Evolutionary conservation across 2,797 vertebrate species (phyloP), one percentile per base, ranked within the genome.

Genomic region (Anabas testudineus): DNA sequence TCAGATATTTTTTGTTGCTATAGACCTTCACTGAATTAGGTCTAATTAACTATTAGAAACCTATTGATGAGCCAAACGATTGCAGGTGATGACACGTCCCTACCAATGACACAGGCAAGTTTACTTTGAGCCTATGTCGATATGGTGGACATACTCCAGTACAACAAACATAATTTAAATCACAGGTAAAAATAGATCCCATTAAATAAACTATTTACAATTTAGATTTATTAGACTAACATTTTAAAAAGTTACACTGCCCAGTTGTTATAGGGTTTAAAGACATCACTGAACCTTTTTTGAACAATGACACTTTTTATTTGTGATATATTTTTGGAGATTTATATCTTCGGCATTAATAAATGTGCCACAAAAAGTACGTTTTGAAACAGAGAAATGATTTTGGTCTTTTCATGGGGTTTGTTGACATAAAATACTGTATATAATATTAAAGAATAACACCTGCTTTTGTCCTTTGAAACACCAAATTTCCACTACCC

Each of bases 391-490:
- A 34, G 5, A 28, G 1, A 18, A 3, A 43, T 19, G 55, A 28
- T 39, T 72, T 75, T 52, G 34, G 1, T 79, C 22, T 78, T 74
- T 74, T 57, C 24, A 48, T 62, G 2, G 1, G 22, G 72, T 78
- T 64, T 77, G 19, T 68, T 68, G 30, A 74, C 15, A 42, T 41
- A 39, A n/a, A 58, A 30, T 30, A 30, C 7, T 30, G 7, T 43
- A 45, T 7, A 51, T 5, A 37, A 21, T 47, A 39, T 58, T 24
- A 54, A 56, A 55, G 13, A 64, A 55, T 36, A 57, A 58, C 1
- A 1, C 6, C 22, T 53, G 18, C 19, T 24, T n/a, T 30, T 32
- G 46, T 64, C 28, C 42, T 57, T 68, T 30, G 22, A 45, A 10
- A 43, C 2, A 61, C 42, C 24, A 46, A 15, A 1, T 71, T 65